Evolutionary conservation across 1,140 invertebrate species (phyloP), one percentile per base, ranked within the genome.

Genomic region (Lerema accius): DNA sequence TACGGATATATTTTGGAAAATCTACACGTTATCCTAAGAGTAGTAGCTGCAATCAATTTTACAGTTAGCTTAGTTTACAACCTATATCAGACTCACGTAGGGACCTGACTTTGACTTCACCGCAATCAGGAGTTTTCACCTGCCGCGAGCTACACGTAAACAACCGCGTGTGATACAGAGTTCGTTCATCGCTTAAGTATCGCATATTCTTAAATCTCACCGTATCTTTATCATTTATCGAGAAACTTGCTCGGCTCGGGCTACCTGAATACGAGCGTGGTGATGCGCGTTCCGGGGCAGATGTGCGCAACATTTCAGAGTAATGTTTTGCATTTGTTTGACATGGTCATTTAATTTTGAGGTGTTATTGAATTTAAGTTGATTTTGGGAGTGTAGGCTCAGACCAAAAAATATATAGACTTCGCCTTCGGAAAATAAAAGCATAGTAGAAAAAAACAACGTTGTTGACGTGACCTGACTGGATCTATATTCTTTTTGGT

Each of bases 191-290:
- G 64, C 42, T 55, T 55, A 55, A 55, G 51, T 55, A 55, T 55
- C 51, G 51, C 39, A 55, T 55, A 55, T 55, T 55, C 51, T 55
- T 55, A 55, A 70, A 79, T 72, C 65, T 67, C 26, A 14, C 51
- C 53, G 19, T 78, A 76, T 76, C 73, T 71, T 51, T 55, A 71
- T 76, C 76, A 76, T 78, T 76, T 75, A 82, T 82, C 79, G 69
- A 56, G 51, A 68, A 76, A 74, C 76, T 63, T 58, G 69, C 51
- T 63, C 45, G 26, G 23, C n/a, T 15, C 35, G n/a, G n/a, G 56
- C 56, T 60, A 64, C 50, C 58, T 37, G 35, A 55, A 55, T 55
- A 55, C 42, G 19, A 26, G 14, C 51, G 51, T 42, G 37, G 17
- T 42, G 17, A 45, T 19, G 37, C 50, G 40, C 65, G 64, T 74